A percentile compares a stretch with the other conserved stretches of the same genome.
These are phyloP conservation scores for Phorcus lineatus DNA, from an alignment of 2,888 invertebrate genomes.

Conservation along the genomic window DNA sequence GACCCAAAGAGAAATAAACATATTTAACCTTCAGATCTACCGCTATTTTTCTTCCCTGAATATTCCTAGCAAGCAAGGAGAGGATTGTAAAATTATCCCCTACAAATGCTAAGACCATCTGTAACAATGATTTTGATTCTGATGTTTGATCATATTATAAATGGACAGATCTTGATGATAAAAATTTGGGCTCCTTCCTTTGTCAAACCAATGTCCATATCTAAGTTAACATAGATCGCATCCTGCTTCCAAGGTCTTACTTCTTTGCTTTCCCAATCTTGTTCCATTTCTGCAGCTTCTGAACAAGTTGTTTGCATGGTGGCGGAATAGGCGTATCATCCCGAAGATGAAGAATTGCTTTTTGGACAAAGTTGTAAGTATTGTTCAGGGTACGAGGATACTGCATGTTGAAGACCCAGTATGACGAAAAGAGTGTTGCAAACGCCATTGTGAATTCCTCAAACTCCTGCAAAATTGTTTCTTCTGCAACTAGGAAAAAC, in stretches of 20 bases:
- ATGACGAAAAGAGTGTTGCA: slow-evolving; percentile 66
- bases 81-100: too few relatives aligned
- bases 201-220: too few relatives aligned
- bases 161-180: too few relatives aligned
- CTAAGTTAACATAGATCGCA: too few relatives aligned
- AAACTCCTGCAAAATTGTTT: slow-evolving; percentile 68
- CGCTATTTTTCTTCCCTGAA: too few relatives aligned
- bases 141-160: too few relatives aligned
- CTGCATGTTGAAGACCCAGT: slow-evolving; percentile 72
- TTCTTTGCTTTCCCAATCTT: slow-evolving; percentile 26
- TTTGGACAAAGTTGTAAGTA: slow-evolving; percentile 68
- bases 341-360: slow-evolving; percentile 59
- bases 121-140: too few relatives aligned
- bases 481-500: slow-evolving; percentile 68
- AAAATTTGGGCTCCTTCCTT: too few relatives aligned
- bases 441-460: slow-evolving; percentile 71
- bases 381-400: slow-evolving; percentile 65
- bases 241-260: neutral
- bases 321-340: slow-evolving; percentile 58
- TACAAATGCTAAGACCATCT: too few relatives aligned
- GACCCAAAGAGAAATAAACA: too few relatives aligned
- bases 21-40: too few relatives aligned
- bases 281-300: slow-evolving; percentile 44
- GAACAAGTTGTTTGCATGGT: slow-evolving; percentile 58
- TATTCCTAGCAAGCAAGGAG: too few relatives aligned